Evolutionary conservation across 1,140 invertebrate genomes (phyloP).

Genomic region (Pseudomyrmex pallidus): DNA sequence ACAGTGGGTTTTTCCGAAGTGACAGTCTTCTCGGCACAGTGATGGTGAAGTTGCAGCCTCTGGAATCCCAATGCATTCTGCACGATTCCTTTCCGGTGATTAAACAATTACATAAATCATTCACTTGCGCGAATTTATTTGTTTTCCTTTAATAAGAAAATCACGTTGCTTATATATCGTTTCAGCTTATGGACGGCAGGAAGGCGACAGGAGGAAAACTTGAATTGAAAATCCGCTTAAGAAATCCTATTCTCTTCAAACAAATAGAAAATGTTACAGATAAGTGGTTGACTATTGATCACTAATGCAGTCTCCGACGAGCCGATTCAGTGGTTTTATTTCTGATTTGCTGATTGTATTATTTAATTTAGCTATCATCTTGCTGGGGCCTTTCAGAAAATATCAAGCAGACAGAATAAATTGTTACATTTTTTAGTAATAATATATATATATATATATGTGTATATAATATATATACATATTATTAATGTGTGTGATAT

Average conservation of each 20-base stretch:
- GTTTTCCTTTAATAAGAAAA: background rate
- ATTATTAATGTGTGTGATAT: background rate
- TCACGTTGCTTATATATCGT: background rate
- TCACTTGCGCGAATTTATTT: background rate
- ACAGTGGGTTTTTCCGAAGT: constrained; percentile 95
- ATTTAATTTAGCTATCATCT: background rate
- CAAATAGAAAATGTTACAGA: constrained; percentile 96
- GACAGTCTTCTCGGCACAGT: constrained; percentile 95
- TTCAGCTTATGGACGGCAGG: constrained; percentile 93
- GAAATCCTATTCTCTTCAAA: constrained; percentile 95
- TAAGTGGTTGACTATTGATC: constrained; percentile 95
- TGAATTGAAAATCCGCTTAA: constrained; percentile 95
- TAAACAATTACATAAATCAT: constrained; percentile 29
- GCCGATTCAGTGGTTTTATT: background rate
- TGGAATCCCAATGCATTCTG: constrained; percentile 94
- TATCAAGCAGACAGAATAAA: background rate
- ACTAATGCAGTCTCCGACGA: constrained; percentile 67
- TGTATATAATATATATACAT: background rate
- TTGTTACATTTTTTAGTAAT: constrained; percentile 2
- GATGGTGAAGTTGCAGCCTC: constrained; percentile 92
- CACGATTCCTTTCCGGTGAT: constrained; percentile 97
- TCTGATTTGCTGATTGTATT: background rate
- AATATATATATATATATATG: background rate
- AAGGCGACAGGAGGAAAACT: constrained; percentile 95
- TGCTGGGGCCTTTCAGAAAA: constrained; percentile 34